Evolutionary conservation across 2,797 vertebrate genomes (phyloP).

Genomic region (Chelonia mydas): DNA sequence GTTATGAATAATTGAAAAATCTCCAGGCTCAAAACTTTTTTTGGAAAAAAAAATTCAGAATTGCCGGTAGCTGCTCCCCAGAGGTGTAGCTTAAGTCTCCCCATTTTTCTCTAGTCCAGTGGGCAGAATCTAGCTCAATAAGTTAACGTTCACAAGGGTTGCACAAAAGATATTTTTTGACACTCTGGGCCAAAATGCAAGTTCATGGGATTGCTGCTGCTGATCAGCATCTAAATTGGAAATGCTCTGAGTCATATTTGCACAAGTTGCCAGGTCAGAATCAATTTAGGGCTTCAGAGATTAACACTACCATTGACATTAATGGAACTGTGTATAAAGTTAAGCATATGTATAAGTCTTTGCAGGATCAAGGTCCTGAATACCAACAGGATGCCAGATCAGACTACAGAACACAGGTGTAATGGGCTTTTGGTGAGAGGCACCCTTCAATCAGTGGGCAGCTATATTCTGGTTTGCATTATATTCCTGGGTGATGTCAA

Average conservation of each 20-base stretch:
- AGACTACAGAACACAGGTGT: not conserved
- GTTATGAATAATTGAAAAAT: not conserved
- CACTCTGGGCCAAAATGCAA: too few relatives aligned
- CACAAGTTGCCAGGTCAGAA: not conserved
- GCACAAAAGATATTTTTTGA: too few relatives aligned
- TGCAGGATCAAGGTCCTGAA: accelerated
- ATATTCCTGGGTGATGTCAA: not conserved
- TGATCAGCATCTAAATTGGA: not conserved
- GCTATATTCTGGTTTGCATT: not conserved
- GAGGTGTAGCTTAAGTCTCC: not conserved
- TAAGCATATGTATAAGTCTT: accelerated
- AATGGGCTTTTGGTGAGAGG: not conserved
- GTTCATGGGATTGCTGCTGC: not conserved
- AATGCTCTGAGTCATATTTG: not conserved
- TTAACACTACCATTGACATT: not conserved
- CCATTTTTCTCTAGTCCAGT: not conserved
- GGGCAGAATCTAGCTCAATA: not conserved
- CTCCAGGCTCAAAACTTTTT: not conserved
- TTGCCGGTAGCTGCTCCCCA: not conserved
- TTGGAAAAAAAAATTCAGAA: not conserved
- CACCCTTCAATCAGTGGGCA: not conserved
- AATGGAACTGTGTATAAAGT: not conserved
- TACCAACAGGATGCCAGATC: not conserved
- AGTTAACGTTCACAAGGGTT: not conserved
- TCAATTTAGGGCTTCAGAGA: not conserved